These are phyloP conservation scores for Eremophila alpestris DNA, from an alignment of 2,797 vertebrate species.

Conservation along the genomic window DNA sequence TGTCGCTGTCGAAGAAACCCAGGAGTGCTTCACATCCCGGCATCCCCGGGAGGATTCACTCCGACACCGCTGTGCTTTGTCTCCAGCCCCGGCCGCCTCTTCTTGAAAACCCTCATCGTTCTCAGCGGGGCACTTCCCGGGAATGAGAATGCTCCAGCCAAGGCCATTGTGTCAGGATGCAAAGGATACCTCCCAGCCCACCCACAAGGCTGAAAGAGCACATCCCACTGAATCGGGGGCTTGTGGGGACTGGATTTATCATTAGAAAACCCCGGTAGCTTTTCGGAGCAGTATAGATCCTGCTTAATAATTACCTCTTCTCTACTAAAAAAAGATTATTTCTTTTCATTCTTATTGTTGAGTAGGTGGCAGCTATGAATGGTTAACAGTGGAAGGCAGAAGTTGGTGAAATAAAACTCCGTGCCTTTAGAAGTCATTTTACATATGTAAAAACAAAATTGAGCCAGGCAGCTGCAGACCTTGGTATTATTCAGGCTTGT, in stretches of 20 bases:
- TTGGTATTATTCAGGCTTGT: not conserved
- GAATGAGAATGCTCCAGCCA: not conserved
- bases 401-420: not conserved
- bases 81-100: not conserved
- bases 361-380: not conserved
- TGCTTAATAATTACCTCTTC: not conserved
- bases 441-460: not conserved
- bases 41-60: not conserved
- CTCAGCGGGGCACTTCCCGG: not conserved
- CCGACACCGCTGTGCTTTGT: not conserved
- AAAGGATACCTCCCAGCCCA: not conserved
- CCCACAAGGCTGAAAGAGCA: not conserved
- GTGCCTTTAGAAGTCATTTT: not conserved
- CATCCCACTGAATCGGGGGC: not conserved
- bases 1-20: not conserved
- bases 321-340: not conserved
- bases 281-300: not conserved
- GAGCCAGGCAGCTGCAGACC: not conserved
- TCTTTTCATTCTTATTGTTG: not conserved
- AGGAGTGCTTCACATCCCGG: not conserved
- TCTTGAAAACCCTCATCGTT: fast-evolving
- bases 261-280: not conserved
- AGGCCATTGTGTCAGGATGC: not conserved
- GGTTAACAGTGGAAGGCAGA: not conserved
- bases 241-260: not conserved